These are phyloP conservation scores for Drosophila nebulosa DNA, from an alignment of 1,140 invertebrate genomes.

Conservation along the genomic window DNA sequence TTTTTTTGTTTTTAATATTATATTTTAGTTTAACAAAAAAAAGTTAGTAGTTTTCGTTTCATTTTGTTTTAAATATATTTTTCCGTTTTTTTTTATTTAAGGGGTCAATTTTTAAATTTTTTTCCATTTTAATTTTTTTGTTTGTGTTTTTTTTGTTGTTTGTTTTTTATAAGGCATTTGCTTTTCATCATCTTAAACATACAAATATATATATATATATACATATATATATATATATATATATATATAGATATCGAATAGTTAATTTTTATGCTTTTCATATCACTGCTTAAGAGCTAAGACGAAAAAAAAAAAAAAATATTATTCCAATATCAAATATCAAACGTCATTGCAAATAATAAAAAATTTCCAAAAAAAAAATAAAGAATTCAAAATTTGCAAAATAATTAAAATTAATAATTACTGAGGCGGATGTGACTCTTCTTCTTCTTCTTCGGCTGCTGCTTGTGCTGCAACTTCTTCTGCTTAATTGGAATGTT, in stretches of 20 bases:
- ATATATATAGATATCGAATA: constrained; percentile 52
- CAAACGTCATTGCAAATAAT: constrained; percentile 70
- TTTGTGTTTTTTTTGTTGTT: constrained; percentile 56
- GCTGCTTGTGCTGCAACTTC: constrained; percentile 14
- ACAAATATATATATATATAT: constrained; percentile 39
- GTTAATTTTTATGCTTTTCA: constrained; percentile 28
- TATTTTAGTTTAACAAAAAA: constrained; percentile 49
- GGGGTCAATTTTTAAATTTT: constrained; percentile 9
- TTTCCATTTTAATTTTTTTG: constrained; percentile 34
- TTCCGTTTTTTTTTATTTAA: constrained; percentile 31
- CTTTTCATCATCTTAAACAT: constrained; percentile 40
- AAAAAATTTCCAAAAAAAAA: constrained; percentile 24
- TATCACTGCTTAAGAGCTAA: constrained; percentile 68
- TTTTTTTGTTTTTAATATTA: constrained; percentile 34
- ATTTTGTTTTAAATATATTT: constrained; percentile 12
- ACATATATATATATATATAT: constrained; percentile 50
- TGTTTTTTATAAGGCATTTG: constrained; percentile 20
- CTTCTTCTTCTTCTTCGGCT: not conserved
- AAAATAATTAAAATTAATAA: constrained; percentile 74
- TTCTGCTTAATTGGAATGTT: constrained; percentile 67
- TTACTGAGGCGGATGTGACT: constrained; percentile 77
- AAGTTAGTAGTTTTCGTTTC: constrained; percentile 36
- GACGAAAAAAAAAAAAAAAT: constrained; percentile 40
- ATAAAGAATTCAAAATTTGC: constrained; percentile 34
- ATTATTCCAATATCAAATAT: constrained; percentile 42